Percentiles rank a stretch among this genome's conserved stretches.
phyloP scores from a whole-genome alignment of 2,888 invertebrate species.

The Oxycera nigricornis region DNA sequence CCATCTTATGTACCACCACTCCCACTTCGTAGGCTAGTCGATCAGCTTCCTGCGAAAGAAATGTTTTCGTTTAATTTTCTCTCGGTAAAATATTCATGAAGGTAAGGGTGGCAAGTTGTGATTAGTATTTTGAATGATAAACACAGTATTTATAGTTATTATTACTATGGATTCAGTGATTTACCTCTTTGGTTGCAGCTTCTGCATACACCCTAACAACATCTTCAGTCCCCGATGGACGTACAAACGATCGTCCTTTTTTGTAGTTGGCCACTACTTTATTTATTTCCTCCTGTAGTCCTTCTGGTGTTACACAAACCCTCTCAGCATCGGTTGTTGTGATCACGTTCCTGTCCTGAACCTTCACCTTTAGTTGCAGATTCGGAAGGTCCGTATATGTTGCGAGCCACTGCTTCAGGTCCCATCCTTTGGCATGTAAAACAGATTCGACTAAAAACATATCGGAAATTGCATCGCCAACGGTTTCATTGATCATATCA shows the following conservation, averaged over 20 bases:
- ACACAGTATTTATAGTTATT: background rate
- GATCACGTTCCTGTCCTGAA: conserved; percentile 85
- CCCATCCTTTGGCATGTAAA: conserved; percentile 81
- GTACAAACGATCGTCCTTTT: conserved; percentile 85
- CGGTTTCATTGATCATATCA: conserved; percentile 90
- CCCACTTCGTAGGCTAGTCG: conserved; percentile 79
- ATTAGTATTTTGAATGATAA: too few relatives aligned
- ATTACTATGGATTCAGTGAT: conserved; percentile 55
- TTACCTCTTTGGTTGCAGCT: conserved; percentile 75
- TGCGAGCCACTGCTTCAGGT: conserved; percentile 78
- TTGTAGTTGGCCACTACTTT: conserved; percentile 71
- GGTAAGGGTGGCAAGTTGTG: too few relatives aligned
- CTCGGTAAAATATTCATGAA: too few relatives aligned
- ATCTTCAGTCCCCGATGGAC: conserved; percentile 98
- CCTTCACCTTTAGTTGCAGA: conserved; percentile 84
- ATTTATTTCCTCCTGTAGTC: conserved; percentile 83
- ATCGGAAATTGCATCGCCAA: conserved; percentile 97
- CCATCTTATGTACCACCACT: conserved; percentile 75
- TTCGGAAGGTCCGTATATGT: conserved; percentile 89
- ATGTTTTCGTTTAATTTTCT: too few relatives aligned
- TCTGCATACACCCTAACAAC: conserved; percentile 96
- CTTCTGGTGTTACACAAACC: conserved; percentile 78
- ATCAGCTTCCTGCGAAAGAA: conserved; percentile 66
- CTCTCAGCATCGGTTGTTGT: conserved; percentile 89
- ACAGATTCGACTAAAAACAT: conserved; percentile 93